phyloP scores from a whole-genome alignment of 2,797 vertebrate species.

The Loriculus beryllinus region DNA sequence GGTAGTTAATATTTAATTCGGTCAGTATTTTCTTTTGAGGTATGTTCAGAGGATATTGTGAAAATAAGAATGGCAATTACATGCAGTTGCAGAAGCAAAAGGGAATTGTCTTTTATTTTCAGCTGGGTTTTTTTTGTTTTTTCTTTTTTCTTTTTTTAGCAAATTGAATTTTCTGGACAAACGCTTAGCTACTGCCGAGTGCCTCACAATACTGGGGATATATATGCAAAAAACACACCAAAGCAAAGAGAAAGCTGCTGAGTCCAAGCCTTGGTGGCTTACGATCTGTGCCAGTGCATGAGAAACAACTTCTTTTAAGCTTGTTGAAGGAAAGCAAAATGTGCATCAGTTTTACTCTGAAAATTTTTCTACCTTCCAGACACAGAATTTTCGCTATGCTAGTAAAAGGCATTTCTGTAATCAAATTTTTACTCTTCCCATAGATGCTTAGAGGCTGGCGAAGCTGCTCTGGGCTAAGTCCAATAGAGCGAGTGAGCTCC shows the following conservation, averaged over 20 bases:
- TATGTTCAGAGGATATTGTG: neutral
- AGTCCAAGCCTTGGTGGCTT: neutral
- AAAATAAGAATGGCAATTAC: neutral
- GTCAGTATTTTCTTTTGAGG: neutral
- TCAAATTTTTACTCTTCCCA: neutral
- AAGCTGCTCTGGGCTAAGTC: neutral
- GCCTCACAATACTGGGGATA: neutral
- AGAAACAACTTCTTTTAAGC: neutral
- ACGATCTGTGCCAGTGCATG: rapidly evolving
- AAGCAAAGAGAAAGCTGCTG: neutral
- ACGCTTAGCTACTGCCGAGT: neutral
- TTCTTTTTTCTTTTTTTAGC: neutral
- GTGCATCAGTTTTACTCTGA: neutral
- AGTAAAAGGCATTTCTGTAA: neutral
- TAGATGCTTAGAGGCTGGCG: neutral
- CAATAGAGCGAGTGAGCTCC: rapidly evolving
- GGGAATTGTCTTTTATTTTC: neutral
- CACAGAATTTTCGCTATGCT: neutral
- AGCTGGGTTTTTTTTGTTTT: neutral
- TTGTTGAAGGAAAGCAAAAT: neutral
- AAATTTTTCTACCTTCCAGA: neutral
- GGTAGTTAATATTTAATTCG: slow-evolving; percentile 14
- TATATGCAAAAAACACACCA: neutral
- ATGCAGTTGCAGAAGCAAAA: neutral
- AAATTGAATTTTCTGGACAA: neutral